A percentile compares a stretch with the other conserved stretches of the same genome.
Conservation (phyloP, 2,797 vertebrate genomes). For the Epinephelus coioides region DNA sequence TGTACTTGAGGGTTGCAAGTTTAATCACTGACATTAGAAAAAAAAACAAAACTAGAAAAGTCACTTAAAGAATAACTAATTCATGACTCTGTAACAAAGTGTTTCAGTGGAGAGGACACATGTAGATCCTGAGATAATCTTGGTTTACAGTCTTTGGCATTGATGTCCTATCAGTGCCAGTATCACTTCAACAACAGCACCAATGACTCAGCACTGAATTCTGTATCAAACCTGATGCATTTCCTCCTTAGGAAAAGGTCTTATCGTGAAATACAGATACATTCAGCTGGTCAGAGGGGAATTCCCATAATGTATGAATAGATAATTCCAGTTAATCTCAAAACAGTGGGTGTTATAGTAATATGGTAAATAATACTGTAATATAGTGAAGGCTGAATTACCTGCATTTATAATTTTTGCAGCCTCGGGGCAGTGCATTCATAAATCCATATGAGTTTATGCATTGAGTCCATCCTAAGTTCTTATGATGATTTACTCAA, state of each 20-base stretch:
- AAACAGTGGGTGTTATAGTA: neutral
- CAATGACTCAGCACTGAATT: constrained; percentile 29
- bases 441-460: too few species aligned
- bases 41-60: neutral
- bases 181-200: neutral
- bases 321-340: neutral
- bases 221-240: neutral
- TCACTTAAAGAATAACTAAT: constrained; percentile 19
- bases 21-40: neutral
- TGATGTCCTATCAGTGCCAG: constrained; percentile 13
- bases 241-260: neutral
- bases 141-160: constrained; percentile 16
- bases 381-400: too few species aligned
- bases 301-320: neutral
- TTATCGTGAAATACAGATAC: neutral
- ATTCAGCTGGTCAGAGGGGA: neutral
- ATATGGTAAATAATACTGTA: neutral
- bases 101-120: constrained; percentile 2
- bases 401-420: neutral
- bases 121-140: constrained; percentile 25
- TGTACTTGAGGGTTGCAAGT: neutral
- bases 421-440: too few species aligned
- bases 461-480: too few species aligned
- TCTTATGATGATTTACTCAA: too few species aligned
- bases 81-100: constrained; percentile 23